Evolutionary conservation across 2,888 invertebrate species (phyloP).

Genomic region (Macropis europaea): DNA sequence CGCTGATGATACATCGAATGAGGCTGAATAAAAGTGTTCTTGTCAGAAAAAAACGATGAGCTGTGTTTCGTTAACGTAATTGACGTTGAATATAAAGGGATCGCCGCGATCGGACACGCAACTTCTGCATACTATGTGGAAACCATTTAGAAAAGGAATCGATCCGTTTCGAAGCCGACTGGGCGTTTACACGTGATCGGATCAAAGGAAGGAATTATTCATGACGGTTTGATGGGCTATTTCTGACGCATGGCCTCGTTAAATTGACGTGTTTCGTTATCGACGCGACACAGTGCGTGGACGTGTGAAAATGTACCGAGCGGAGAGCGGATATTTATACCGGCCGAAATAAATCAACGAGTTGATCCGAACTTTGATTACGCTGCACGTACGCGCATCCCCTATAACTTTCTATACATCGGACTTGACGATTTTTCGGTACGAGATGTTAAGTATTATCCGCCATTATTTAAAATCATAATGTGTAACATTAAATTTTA

Average conservation of each 20-base stretch:
- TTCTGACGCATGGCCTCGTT: slow-evolving; percentile 42
- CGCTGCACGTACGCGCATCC: slow-evolving; percentile 6
- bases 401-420: slow-evolving; percentile 7
- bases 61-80: slow-evolving; percentile 13
- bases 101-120: neutral
- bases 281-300: slow-evolving; percentile 29
- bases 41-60: neutral
- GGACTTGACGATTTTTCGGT: slow-evolving; percentile 10
- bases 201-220: slow-evolving; percentile 53
- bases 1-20: neutral
- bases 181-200: slow-evolving; percentile 29
- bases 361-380: slow-evolving; percentile 27
- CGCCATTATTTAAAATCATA: too few relatives aligned
- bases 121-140: neutral
- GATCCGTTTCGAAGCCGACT: neutral
- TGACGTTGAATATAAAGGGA: neutral
- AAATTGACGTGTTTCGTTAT: slow-evolving; percentile 54
- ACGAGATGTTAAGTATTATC: too few relatives aligned
- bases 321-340: slow-evolving; percentile 29
- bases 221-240: slow-evolving; percentile 36
- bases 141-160: slow-evolving; percentile 1
- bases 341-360: slow-evolving; percentile 32
- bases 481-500: too few relatives aligned
- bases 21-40: neutral
- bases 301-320: slow-evolving; percentile 32